Base-by-base conservation (phyloP, 2,888 invertebrate genomes). In the Sicus ferrugineus region DNA sequence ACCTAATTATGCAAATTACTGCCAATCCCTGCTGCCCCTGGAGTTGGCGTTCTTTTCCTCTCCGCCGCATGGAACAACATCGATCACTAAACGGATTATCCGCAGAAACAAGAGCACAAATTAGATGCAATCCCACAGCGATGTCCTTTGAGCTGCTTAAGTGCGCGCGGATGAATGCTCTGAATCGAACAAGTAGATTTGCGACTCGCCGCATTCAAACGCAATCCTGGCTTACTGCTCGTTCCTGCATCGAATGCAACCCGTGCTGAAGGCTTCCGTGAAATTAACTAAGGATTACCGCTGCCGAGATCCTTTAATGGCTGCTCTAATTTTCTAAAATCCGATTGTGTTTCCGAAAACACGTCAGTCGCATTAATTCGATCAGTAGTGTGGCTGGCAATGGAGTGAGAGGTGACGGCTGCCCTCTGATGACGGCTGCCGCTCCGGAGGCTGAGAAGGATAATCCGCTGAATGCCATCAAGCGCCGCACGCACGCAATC, bases 1-100 rank as follows among this genome's bases (percentile, higher is more conserved):
- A 50, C 23, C 50, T 50, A 50, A 50, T 50, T 50, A 50, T 50
- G 50, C 50, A 50, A 50, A 50, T 50, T 50, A n/a, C 23, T 50
- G 3, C 50, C 14, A 42, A 9, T 42, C 23, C 23, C 23, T 1
- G 21, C 14, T 46, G 11, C 1, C 23, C 1, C 23, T 3, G 5
- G 7, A 5, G 14, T 2, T 6, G 50, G 3, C 3, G 2, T 50
- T 21, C 21, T 3, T 9, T 21, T 1, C 11, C 50, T 21, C 19
- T 21, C 50, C 9, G 23, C 50, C 7, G 7, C 50, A 34, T 34
- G 21, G 3, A 3, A 50, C 19, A 21, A 19, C 1, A n/a, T 4
- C 21, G 21, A 21, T 21, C 4, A 19, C 21, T 50, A 50, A 50
- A 50, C 23, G 50, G n/a, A 50, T 50, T 50, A 50, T 21, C 23